phyloP scores from a whole-genome alignment of 2,113 vertebrate genomes.

The Dinomys branickii region DNA sequence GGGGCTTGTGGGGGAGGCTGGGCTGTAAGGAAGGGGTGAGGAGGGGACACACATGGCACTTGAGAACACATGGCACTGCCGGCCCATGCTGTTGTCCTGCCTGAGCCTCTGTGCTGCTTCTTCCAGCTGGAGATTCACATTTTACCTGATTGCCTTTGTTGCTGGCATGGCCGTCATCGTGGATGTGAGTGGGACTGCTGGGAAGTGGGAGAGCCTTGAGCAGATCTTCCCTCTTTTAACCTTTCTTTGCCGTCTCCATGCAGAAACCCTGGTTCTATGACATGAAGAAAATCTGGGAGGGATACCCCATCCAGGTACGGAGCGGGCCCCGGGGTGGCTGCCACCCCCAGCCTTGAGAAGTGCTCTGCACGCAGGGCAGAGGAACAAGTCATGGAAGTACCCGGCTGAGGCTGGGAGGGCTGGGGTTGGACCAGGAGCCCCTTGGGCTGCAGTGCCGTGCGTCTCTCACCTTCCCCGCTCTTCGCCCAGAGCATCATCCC shows the following conservation, averaged over 20 bases:
- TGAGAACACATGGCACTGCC: neutral
- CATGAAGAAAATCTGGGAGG: slow-evolving; percentile 93
- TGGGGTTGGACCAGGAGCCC: neutral
- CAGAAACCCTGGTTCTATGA: slow-evolving; percentile 99
- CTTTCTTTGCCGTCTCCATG: neutral
- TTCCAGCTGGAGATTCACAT: slow-evolving; percentile 98
- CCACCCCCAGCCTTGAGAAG: neutral
- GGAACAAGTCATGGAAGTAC: neutral
- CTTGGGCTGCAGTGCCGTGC: too few relatives aligned
- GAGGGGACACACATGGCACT: neutral
- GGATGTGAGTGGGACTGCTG: slow-evolving; percentile 90
- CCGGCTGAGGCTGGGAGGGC: neutral
- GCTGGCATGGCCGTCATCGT: slow-evolving; percentile 94
- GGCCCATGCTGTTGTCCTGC: neutral
- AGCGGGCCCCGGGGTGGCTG: neutral
- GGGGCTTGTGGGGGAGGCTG: neutral
- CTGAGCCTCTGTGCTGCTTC: slow-evolving; percentile 84
- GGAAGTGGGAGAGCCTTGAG: neutral
- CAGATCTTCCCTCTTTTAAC: neutral
- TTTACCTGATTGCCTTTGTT: slow-evolving; percentile 97
- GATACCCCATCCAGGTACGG: slow-evolving; percentile 94
- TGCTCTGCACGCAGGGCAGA: neutral
- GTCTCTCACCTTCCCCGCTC: neutral
- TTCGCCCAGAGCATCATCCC: slow-evolving; percentile 86
- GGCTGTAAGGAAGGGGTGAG: neutral